phyloP scores from a whole-genome alignment of 2,797 vertebrate genomes.

The Silurus aristotelis region DNA sequence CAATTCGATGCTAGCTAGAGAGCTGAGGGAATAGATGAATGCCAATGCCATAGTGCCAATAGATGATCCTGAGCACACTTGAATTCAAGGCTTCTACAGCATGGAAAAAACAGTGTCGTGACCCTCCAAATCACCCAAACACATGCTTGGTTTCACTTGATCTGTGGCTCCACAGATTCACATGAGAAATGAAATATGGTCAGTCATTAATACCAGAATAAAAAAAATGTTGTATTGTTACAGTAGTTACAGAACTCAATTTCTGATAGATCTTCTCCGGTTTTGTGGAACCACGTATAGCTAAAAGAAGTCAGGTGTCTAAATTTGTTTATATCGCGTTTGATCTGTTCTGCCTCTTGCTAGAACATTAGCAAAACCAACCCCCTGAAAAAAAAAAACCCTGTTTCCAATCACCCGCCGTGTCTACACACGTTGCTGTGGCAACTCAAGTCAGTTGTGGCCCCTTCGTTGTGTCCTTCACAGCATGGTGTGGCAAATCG shows the following conservation, averaged over 20 bases:
- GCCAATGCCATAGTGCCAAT: neutral
- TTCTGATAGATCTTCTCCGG: too few relatives aligned
- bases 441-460: neutral
- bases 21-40: neutral
- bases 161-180: neutral
- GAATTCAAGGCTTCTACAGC: constrained; percentile 8
- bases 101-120: neutral
- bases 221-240: neutral
- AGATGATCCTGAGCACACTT: neutral
- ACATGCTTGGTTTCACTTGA: neutral
- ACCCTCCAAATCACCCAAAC: neutral
- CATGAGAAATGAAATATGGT: neutral
- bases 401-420: neutral
- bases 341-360: too few relatives aligned
- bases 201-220: neutral
- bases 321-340: too few relatives aligned
- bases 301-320: too few relatives aligned
- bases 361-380: neutral
- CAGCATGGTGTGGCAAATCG: constrained; percentile 14
- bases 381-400: neutral
- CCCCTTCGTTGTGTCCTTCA: constrained; percentile 14
- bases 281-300: too few relatives aligned
- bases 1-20: neutral
- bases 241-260: neutral
- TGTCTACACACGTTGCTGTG: neutral